Percentiles rank a stretch among this genome's conserved stretches.
Conservation (phyloP, 2,888 invertebrate species). For the Ornithoptera alexandrae region DNA sequence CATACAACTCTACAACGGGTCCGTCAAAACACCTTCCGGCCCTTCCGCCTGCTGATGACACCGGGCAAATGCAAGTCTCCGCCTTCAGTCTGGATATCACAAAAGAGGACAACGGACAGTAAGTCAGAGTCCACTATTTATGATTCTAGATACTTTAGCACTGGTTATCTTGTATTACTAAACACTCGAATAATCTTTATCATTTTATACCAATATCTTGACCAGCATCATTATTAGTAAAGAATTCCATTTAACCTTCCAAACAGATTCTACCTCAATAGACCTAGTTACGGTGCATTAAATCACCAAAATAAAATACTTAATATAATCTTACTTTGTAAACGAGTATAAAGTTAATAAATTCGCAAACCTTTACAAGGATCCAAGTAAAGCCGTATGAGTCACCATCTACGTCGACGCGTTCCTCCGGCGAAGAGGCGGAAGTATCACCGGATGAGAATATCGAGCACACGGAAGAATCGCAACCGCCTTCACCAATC, state of each 20-base stretch:
- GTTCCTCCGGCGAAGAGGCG: constrained; percentile 86
- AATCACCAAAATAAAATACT: no score
- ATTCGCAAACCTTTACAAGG: constrained; percentile 51
- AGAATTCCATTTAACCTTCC: no score
- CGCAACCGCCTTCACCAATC: constrained; percentile 83
- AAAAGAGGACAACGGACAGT: constrained; percentile 90
- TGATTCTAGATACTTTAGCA: neutral
- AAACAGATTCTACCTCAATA: no score
- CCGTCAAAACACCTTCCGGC: constrained; percentile 85
- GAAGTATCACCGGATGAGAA: constrained; percentile 85
- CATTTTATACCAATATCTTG: no score
- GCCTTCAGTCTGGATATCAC: constrained; percentile 89
- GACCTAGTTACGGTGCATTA: no score
- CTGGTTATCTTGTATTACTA: no score
- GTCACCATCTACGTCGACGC: constrained; percentile 83
- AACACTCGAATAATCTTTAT: no score
- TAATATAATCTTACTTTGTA: no score
- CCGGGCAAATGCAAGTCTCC: constrained; percentile 84
- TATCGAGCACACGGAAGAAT: constrained; percentile 66
- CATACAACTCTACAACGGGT: constrained; percentile 48
- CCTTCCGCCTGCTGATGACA: constrained; percentile 88
- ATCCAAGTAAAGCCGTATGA: constrained; percentile 88
- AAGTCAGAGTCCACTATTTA: constrained; percentile 49
- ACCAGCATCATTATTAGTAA: no score
- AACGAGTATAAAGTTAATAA: neutral